Base-by-base conservation (phyloP, 2,113 vertebrate species). In the Sebastes schlegelii region DNA sequence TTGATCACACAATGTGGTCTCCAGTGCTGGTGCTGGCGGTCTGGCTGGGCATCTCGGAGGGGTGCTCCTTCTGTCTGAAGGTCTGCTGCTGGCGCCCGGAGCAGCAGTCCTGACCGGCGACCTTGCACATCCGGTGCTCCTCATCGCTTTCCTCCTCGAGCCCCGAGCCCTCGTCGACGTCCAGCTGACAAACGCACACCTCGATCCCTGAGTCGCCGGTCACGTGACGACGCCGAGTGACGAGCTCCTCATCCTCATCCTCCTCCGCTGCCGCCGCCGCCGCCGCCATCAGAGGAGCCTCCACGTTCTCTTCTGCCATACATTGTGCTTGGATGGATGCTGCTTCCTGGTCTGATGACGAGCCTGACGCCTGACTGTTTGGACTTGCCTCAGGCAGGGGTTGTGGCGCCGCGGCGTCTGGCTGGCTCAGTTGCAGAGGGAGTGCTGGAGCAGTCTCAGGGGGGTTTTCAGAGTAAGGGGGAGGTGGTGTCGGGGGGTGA, bases 161-260 rank as follows among this genome's bases (percentile, higher is more conserved):
- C 54, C 91, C 94, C 0, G 91, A 94, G 81, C 90, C 90, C 43
- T 94, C 94, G 0, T 95, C 95, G 0, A 88, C 84, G 1, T 96
- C 95, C 83, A 96, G 84, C 80, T 91, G 95, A 88, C 96, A 96
- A 23, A 96, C 92, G 16, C 96, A 96, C 82, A 96, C 94, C 86
- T 96, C 96, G 5, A 96, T 96, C 74, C 96, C 96, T 1, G 96
- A 96, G 90, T 96, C 96, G 5, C 96, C 95, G 0, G 96, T 96
- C 61, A 96, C 92, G 0, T 96, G 96, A 46, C 96, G 93, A 34
- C 95, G 94, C 3, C 96, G 93, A 14, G 94, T 94, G 74, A 91
- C 58, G 0, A 94, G 91, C 85, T 95, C 95, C 40, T 95, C 94
- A 1, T 94, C 91, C 21, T 94, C 94, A 17, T 92, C 90, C 11